Evolutionary conservation across 2,888 invertebrate genomes (phyloP).

Genomic region (Drosophila rubida): DNA sequence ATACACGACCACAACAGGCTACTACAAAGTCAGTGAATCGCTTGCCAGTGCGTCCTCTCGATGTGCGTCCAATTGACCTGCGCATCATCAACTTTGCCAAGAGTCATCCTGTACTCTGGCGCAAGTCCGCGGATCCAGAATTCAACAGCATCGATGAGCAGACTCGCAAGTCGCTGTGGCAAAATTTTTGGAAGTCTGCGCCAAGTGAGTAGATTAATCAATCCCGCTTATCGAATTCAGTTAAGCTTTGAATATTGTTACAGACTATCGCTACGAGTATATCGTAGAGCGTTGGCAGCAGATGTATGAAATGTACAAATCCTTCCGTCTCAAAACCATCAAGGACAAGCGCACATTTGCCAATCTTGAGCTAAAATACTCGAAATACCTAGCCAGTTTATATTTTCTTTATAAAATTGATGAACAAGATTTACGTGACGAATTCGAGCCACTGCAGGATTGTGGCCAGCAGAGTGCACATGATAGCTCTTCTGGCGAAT

Average conservation of each 20-base stretch:
- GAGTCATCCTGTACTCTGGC: slow-evolving; percentile 81
- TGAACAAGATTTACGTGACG: slow-evolving; percentile 79
- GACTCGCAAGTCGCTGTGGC: slow-evolving; percentile 76
- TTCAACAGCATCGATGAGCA: slow-evolving; percentile 80
- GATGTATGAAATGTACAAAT: slow-evolving; percentile 83
- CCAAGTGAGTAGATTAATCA: slow-evolving; percentile 55
- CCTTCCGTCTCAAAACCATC: slow-evolving; percentile 81
- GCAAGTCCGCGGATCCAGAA: slow-evolving; percentile 76
- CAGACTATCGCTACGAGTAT: slow-evolving; percentile 70
- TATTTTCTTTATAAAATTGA: slow-evolving; percentile 82
- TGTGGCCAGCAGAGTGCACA: slow-evolving; percentile 36
- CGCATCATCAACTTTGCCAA: slow-evolving; percentile 82
- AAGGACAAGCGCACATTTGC: slow-evolving; percentile 71
- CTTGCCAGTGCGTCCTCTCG: slow-evolving; percentile 62
- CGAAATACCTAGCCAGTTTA: slow-evolving; percentile 80
- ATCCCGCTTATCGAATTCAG: neutral
- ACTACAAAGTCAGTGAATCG: slow-evolving; percentile 1
- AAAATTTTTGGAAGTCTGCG: slow-evolving; percentile 76
- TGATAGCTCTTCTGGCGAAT: neutral
- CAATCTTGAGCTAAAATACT: slow-evolving; percentile 80
- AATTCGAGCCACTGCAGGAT: slow-evolving; percentile 76
- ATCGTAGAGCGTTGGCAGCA: slow-evolving; percentile 81
- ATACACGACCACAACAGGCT: slow-evolving; percentile 5
- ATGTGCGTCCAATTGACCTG: slow-evolving; percentile 73
- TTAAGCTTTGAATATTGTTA: neutral